A percentile compares a stretch with the other conserved stretches of the same genome.
Conservation (phyloP, 2,113 vertebrate species). For the Meles meles region DNA sequence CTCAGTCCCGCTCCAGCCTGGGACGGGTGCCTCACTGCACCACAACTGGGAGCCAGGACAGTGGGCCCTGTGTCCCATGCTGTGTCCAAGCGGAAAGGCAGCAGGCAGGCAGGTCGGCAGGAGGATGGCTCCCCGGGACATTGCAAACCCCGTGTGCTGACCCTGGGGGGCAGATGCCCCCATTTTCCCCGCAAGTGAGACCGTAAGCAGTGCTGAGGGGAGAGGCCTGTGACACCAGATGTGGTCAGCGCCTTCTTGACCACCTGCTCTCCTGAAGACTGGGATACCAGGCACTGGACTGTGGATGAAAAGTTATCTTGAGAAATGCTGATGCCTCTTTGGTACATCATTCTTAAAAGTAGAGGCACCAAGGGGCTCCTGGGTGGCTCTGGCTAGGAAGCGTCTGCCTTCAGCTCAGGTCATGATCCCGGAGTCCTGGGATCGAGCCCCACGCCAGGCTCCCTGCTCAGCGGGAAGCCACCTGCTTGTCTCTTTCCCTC, state of each 20-base stretch:
- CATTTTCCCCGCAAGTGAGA: not conserved
- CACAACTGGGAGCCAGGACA: not conserved
- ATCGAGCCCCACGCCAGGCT: not conserved
- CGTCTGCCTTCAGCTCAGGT: not conserved
- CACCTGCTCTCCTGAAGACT: not conserved
- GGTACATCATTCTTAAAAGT: too few relatives aligned
- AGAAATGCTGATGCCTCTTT: not conserved
- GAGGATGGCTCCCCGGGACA: too few relatives aligned
- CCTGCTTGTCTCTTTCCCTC: too few relatives aligned
- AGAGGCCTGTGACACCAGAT: not conserved
- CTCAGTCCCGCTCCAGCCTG: rapidly evolving
- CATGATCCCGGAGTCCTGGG: not conserved
- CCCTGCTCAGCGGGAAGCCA: too few relatives aligned
- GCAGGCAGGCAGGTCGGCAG: rapidly evolving
- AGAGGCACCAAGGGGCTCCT: too few relatives aligned
- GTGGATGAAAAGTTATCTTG: not conserved
- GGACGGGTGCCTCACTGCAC: rapidly evolving
- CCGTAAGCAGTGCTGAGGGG: rapidly evolving
- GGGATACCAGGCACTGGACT: not conserved
- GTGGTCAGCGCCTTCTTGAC: too few relatives aligned
- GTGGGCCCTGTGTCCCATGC: rapidly evolving
- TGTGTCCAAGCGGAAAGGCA: not conserved
- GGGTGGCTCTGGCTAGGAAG: too few relatives aligned
- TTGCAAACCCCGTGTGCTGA: rapidly evolving
- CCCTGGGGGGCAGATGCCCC: rapidly evolving